phyloP scores from a whole-genome alignment of 2,888 invertebrate genomes.

The Heterodera filipjevi region DNA sequence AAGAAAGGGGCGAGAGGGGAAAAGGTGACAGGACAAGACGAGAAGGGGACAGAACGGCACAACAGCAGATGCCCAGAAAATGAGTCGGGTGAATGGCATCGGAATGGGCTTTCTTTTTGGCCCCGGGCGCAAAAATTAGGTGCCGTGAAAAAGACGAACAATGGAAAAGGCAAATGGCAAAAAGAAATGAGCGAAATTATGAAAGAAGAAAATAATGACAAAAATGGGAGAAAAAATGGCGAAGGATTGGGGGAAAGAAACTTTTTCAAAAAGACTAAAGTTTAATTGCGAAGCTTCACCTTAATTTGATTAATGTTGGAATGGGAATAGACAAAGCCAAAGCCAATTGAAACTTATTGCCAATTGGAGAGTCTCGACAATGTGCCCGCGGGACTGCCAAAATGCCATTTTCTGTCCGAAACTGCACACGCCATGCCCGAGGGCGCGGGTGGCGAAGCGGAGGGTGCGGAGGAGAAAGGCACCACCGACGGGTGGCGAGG shows the following conservation, averaged over 20 bases:
- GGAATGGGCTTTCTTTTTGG: not conserved
- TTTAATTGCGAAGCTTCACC: too few species aligned
- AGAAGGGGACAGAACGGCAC: not conserved
- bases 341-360: constrained; percentile 9
- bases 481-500: not conserved
- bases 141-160: not conserved
- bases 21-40: not conserved
- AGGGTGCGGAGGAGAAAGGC: not conserved
- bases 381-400: not conserved
- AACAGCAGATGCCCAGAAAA: not conserved
- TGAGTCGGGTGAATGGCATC: not conserved
- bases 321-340: not conserved
- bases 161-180: not conserved
- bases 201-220: too few species aligned
- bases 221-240: too few species aligned
- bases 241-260: not conserved
- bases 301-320: not conserved
- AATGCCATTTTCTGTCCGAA: constrained; percentile 9
- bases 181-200: not conserved
- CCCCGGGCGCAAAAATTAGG: not conserved
- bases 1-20: not conserved
- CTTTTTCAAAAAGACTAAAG: not conserved
- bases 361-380: constrained; percentile 2
- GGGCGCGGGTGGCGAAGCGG: not conserved
- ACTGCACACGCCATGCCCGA: not conserved